phyloP scores from a whole-genome alignment of 2,888 invertebrate species.

The Drosophila meridionalis region DNA sequence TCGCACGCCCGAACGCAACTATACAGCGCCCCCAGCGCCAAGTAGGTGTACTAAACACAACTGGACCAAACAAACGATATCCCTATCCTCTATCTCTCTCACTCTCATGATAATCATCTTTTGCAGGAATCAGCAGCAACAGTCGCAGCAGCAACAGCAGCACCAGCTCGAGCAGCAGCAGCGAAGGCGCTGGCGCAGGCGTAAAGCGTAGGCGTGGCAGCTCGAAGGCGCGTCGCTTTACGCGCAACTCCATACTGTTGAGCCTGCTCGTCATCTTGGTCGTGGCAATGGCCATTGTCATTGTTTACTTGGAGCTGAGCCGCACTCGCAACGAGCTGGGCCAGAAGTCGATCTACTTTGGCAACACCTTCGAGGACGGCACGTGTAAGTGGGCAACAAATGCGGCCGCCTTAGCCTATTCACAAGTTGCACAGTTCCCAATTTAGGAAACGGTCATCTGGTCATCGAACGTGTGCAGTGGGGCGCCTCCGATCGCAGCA shows the following conservation, averaged over 20 bases:
- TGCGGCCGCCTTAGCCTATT: slow-evolving; percentile 56
- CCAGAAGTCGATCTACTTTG: slow-evolving; percentile 77
- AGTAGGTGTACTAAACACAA: slow-evolving; percentile 15
- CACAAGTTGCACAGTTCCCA: slow-evolving; percentile 82
- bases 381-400: slow-evolving; percentile 81
- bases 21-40: slow-evolving; percentile 49
- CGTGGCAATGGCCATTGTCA: slow-evolving; percentile 69
- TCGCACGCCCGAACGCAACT: slow-evolving; percentile 47
- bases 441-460: slow-evolving; percentile 85
- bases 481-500: slow-evolving; percentile 80
- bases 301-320: slow-evolving; percentile 79
- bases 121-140: slow-evolving; percentile 47
- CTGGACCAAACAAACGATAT: not conserved
- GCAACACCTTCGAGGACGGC: slow-evolving; percentile 83
- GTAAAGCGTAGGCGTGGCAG: slow-evolving; percentile 28
- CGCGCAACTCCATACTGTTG: slow-evolving; percentile 76
- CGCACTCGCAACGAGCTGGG: slow-evolving; percentile 41
- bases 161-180: not conserved
- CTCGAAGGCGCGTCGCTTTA: slow-evolving; percentile 55
- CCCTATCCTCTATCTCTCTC: not conserved
- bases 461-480: slow-evolving; percentile 84
- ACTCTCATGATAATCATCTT: not conserved
- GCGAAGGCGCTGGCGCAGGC: not conserved
- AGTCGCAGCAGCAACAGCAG: slow-evolving; percentile 2
- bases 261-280: slow-evolving; percentile 73